phyloP scores from a whole-genome alignment of 2,797 vertebrate genomes.

The Chrysolophus pictus region DNA sequence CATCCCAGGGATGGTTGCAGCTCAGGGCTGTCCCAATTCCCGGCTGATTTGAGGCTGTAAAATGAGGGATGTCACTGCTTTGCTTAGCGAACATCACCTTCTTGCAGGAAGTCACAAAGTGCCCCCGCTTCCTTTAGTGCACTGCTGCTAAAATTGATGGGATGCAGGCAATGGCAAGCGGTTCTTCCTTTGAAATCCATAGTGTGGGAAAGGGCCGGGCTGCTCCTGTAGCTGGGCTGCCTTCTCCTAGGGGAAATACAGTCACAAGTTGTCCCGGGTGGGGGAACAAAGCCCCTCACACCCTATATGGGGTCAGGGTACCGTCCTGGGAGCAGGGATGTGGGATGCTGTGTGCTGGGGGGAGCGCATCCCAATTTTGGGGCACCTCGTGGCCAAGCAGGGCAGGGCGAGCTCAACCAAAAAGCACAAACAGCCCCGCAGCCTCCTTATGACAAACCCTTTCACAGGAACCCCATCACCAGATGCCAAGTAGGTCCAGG shows the following conservation, averaged over 20 bases:
- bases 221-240: not conserved
- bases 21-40: not conserved
- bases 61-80: not conserved
- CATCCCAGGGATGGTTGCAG: not conserved
- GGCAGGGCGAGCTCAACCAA: not conserved
- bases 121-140: not conserved
- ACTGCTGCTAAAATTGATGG: rapidly evolving
- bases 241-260: not conserved
- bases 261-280: not conserved
- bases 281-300: rapidly evolving
- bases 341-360: not conserved
- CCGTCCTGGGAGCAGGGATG: not conserved
- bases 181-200: not conserved
- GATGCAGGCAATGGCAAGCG: rapidly evolving
- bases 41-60: not conserved
- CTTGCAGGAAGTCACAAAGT: not conserved
- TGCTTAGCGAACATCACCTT: not conserved
- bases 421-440: not conserved
- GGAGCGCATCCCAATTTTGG: not conserved
- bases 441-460: not conserved
- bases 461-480: not conserved
- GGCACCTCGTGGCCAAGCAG: not conserved
- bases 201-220: not conserved
- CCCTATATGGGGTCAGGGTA: rapidly evolving
- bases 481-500: not conserved